Evolutionary conservation across 2,888 invertebrate species (phyloP), one percentile per base, ranked within the genome.

Genomic region (Athripsodes cinereus): DNA sequence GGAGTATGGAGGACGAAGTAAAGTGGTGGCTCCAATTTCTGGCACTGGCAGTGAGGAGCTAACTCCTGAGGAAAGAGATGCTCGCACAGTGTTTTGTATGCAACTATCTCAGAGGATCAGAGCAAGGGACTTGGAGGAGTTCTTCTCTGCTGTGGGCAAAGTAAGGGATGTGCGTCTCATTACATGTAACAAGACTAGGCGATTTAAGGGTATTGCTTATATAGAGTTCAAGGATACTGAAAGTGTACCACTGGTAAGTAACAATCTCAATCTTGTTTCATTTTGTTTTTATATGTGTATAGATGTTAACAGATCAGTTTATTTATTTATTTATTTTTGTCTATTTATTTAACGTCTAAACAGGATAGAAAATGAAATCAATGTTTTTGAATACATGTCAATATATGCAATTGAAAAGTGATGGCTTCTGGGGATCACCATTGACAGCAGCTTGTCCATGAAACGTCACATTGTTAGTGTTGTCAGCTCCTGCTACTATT

Each of bases 141-240:
- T 99, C 74, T 99, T 99, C 74, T 96, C 96, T 22, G 92, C 96
- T 61, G 97, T 99, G 60, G 99, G 99, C 48, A 96, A 96, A 83
- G 96, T 96, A 59, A 85, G 96, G 66, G 99, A 99, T 79, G 99
- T 99, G 19, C 84, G 98, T 68, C 86, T 99, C 66, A 99, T 99
- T 59, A 96, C 96, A 57, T 99, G 99, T 75, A 98, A 97, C 75
- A 97, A 98, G 75, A 99, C 99, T 0, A 86, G 98, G 69, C 81
- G 98, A 65, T 98, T 98, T 69, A 99, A 99, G 76, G 99, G 99
- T 49, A 98, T 99, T 67, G 94, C 98, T n/a, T 99, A 99, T 71
- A 95, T 99, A 60, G 99, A 99, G 76, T 99, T 99, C 72, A 90
- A 91, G 74, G 97, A 98, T 78, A 92, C 96, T 1, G 97, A 97